A percentile compares a stretch with the other conserved stretches of the same genome.
Evolutionary conservation across 2,888 invertebrate species (phyloP).

Genomic region (Netelia melanura): DNA sequence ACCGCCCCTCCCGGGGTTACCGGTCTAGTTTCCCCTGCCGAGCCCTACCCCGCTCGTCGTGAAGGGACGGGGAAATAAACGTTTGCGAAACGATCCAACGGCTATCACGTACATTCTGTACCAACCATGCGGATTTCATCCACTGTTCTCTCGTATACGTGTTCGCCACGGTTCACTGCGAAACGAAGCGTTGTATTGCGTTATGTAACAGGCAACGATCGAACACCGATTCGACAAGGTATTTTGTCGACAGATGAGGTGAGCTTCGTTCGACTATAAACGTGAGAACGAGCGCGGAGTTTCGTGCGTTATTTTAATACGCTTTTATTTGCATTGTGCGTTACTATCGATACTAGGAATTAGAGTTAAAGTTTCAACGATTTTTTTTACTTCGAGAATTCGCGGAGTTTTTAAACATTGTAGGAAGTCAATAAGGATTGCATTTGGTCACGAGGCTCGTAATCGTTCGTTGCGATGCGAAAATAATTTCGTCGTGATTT

Average conservation of each 20-base stretch:
- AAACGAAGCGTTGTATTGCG: slow-evolving; percentile 36
- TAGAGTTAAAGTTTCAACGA: too few relatives aligned
- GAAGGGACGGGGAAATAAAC: slow-evolving; percentile 58
- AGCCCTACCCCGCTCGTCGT: background rate
- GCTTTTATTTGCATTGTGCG: background rate
- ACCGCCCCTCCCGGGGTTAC: slow-evolving; percentile 11
- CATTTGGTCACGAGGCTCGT: too few relatives aligned
- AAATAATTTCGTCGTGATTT: too few relatives aligned
- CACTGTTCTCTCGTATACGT: slow-evolving; percentile 17
- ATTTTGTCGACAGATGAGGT: slow-evolving; percentile 60
- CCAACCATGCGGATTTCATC: slow-evolving; percentile 30
- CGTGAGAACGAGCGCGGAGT: slow-evolving; percentile 6
- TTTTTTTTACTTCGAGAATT: too few relatives aligned
- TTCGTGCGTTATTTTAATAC: background rate
- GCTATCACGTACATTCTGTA: slow-evolving; percentile 10
- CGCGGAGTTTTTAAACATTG: too few relatives aligned
- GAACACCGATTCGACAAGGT: slow-evolving; percentile 53
- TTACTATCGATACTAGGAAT: background rate
- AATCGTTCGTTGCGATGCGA: too few relatives aligned
- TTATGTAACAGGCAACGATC: slow-evolving; percentile 46
- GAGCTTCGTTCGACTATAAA: slow-evolving; percentile 29
- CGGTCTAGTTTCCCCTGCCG: slow-evolving; percentile 15
- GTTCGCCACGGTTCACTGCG: slow-evolving; percentile 24
- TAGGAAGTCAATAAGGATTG: too few relatives aligned
- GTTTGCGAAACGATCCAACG: slow-evolving; percentile 55